Conservation (phyloP, 2,888 invertebrate genomes). For the Teleogryllus oceanicus region DNA sequence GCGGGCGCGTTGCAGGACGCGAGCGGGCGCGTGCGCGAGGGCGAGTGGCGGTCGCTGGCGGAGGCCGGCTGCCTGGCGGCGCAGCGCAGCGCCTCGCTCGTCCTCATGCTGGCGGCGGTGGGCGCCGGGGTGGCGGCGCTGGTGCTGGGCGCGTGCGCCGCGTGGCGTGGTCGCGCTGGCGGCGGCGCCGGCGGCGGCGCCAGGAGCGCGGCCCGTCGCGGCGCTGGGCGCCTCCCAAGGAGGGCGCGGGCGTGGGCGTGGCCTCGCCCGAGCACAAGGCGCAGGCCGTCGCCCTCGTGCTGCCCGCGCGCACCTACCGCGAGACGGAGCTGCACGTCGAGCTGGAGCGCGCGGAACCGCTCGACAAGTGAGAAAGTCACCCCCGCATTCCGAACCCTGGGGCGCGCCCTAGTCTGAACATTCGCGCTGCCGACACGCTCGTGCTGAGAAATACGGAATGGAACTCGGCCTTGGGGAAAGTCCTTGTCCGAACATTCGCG, state of each 20-base stretch:
- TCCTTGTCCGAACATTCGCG: no score
- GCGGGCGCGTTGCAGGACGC: background rate
- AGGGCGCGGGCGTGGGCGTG: no score
- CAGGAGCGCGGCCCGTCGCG: slow-evolving; percentile 38
- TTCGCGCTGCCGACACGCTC: no score
- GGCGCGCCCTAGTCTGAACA: no score
- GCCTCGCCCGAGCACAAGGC: no score
- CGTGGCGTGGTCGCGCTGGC: slow-evolving; percentile 8
- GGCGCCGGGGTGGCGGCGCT: slow-evolving; percentile 32
- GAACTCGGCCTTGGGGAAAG: no score
- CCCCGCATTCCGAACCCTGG: no score
- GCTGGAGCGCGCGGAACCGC: slow-evolving; percentile 76
- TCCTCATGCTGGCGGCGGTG: slow-evolving; percentile 29
- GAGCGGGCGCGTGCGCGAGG: background rate
- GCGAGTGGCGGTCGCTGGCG: background rate
- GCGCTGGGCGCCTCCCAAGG: slow-evolving; percentile 71
- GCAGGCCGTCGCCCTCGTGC: no score
- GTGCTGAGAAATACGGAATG: no score
- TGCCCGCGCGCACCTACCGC: slow-evolving; percentile 61
- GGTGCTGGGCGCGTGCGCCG: slow-evolving; percentile 30
- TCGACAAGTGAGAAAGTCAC: slow-evolving; percentile 42
- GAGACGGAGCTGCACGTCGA: slow-evolving; percentile 85
- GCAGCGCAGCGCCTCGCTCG: background rate
- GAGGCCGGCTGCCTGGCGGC: background rate
- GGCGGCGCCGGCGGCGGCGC: slow-evolving; percentile 34